Evolutionary conservation across 1,140 invertebrate species (phyloP).

Genomic region (Hyphantria cunea): DNA sequence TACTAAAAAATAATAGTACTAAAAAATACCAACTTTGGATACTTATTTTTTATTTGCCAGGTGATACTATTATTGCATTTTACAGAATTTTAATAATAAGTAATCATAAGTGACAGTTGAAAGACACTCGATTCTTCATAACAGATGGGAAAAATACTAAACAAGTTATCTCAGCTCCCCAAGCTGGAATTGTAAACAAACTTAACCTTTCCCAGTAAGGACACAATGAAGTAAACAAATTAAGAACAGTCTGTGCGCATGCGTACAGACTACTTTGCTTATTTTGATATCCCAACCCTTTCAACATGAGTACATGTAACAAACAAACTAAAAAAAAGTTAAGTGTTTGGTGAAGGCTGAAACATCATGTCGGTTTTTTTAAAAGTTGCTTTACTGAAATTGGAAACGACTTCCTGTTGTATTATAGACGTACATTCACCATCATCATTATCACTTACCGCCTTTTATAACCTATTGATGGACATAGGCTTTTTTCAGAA

Average conservation of each 20-base stretch:
- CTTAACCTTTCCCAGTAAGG: slow-evolving; percentile 26
- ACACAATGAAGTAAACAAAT: slow-evolving; percentile 19
- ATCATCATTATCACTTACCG: too few species aligned
- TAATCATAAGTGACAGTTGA: neutral
- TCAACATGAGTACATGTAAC: slow-evolving; percentile 8
- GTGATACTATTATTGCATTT: neutral
- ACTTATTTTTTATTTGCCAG: too few species aligned
- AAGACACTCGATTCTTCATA: neutral
- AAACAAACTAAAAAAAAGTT: neutral
- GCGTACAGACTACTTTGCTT: slow-evolving; percentile 6
- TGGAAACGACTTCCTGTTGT: too few species aligned
- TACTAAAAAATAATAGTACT: too few species aligned
- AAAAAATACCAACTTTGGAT: too few species aligned
- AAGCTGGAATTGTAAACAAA: slow-evolving; percentile 16
- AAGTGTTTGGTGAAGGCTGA: neutral
- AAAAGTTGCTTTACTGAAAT: neutral
- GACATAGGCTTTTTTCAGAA: too few species aligned
- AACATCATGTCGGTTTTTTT: neutral
- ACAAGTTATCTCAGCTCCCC: neutral
- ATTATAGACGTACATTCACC: too few species aligned
- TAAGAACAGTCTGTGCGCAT: slow-evolving; percentile 18
- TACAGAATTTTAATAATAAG: neutral
- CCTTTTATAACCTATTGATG: too few species aligned
- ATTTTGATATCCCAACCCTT: slow-evolving; percentile 26
- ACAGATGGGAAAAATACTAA: neutral